phyloP scores from a whole-genome alignment of 92 coral and sea anemone genomes.

The Siderastrea radians region DNA sequence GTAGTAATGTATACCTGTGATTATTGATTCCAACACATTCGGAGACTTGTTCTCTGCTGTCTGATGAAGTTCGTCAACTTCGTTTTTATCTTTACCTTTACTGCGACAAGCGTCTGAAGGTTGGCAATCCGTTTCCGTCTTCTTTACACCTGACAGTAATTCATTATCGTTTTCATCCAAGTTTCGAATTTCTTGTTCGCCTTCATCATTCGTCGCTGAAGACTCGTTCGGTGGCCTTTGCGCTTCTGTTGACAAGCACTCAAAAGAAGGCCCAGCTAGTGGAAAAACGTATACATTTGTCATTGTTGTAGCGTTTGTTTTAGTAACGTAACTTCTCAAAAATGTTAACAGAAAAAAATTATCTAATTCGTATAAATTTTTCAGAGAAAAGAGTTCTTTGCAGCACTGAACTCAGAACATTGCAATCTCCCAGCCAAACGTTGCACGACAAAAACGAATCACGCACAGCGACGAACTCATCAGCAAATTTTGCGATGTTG shows the following conservation, averaged over 20 bases:
- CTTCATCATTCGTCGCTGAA: background rate
- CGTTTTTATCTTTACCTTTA: background rate
- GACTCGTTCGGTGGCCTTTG: background rate
- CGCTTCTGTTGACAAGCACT: slow-evolving; percentile 7
- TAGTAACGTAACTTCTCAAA: background rate
- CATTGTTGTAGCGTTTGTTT: background rate
- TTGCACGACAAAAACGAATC: too few species aligned
- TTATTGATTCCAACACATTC: background rate
- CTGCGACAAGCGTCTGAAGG: background rate
- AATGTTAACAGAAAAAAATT: background rate
- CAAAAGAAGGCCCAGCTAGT: slow-evolving; percentile 15
- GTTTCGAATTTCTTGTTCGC: background rate
- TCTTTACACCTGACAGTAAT: background rate
- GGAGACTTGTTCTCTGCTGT: background rate
- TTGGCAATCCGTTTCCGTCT: background rate
- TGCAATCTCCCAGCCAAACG: too few species aligned
- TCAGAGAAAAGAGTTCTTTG: background rate
- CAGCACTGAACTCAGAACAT: too few species aligned
- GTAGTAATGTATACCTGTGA: background rate
- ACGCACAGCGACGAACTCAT: background rate
- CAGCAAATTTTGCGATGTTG: background rate
- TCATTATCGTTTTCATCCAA: slow-evolving; percentile 34
- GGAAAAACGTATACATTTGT: slow-evolving; percentile 13
- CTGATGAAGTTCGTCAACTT: background rate
- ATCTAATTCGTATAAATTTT: background rate